Evolutionary conservation across 2,113 vertebrate genomes (phyloP).

Genomic region (Saccopteryx leptura): DNA sequence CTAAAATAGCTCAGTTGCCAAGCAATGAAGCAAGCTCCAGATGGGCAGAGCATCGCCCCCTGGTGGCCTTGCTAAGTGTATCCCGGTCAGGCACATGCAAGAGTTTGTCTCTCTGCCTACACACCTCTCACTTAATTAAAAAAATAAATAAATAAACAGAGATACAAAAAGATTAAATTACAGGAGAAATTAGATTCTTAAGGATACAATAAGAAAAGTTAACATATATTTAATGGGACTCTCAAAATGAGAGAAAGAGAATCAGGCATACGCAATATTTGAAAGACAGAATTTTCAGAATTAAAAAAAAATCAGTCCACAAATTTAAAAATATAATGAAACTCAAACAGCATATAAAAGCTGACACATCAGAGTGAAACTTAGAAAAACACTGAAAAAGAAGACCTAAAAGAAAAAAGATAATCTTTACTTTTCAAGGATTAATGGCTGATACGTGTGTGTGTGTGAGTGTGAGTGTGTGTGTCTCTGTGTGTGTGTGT

Average conservation of each 20-base stretch:
- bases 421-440: background rate
- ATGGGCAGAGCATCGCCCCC: no score
- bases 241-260: background rate
- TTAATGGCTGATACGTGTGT: background rate
- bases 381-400: background rate
- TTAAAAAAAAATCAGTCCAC: background rate
- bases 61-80: no score
- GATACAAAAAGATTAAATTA: background rate
- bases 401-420: background rate
- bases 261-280: background rate
- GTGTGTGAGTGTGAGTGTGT: no score
- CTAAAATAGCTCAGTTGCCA: no score
- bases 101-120: no score
- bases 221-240: background rate
- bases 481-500: no score
- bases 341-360: background rate
- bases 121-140: no score
- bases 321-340: conserved; percentile 35
- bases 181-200: background rate
- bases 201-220: background rate
- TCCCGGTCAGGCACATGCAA: no score
- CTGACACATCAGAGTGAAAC: background rate
- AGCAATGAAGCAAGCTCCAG: no score
- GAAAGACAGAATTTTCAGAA: conserved; percentile 19
- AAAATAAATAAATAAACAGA: background rate